Evolutionary conservation across 2,797 vertebrate genomes (phyloP).

Genomic region (Labeo calbasu): DNA sequence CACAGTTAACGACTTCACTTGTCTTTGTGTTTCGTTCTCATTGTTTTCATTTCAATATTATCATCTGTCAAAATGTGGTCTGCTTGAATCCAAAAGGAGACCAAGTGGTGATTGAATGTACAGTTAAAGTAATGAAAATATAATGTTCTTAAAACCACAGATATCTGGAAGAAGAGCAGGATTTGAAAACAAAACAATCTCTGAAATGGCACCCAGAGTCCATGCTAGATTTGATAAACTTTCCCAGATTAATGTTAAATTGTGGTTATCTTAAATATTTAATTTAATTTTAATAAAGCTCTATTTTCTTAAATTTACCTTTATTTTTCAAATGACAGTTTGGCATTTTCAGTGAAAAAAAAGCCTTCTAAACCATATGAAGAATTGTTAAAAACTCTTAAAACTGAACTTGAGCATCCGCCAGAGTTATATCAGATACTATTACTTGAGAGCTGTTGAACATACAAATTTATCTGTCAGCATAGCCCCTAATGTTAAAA

Average conservation of each 20-base stretch:
- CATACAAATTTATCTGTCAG: not conserved
- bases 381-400: not conserved
- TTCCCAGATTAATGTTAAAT: not conserved
- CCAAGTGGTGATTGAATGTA: slow-evolving; percentile 26
- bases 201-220: not conserved
- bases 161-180: slow-evolving; percentile 14
- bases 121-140: slow-evolving; percentile 40
- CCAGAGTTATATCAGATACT: not conserved
- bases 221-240: slow-evolving; percentile 4
- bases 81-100: not conserved
- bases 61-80: slow-evolving; percentile 31
- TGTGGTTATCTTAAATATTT: not conserved
- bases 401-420: not conserved
- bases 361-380: not conserved
- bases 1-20: not conserved
- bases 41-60: slow-evolving; percentile 19
- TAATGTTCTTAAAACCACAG: slow-evolving; percentile 24
- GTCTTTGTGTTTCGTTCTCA: slow-evolving; percentile 4
- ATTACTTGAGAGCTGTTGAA: not conserved
- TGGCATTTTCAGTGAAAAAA: not conserved
- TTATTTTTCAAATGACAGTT: not conserved
- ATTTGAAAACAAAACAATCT: slow-evolving; percentile 19
- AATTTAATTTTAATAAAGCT: not conserved
- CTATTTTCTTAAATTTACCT: not conserved
- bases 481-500: slow-evolving; percentile 4